Percentiles rank a stretch among this genome's conserved stretches.
Evolutionary conservation across 2,888 invertebrate species (phyloP).

Genomic region (Graphium colonna): DNA sequence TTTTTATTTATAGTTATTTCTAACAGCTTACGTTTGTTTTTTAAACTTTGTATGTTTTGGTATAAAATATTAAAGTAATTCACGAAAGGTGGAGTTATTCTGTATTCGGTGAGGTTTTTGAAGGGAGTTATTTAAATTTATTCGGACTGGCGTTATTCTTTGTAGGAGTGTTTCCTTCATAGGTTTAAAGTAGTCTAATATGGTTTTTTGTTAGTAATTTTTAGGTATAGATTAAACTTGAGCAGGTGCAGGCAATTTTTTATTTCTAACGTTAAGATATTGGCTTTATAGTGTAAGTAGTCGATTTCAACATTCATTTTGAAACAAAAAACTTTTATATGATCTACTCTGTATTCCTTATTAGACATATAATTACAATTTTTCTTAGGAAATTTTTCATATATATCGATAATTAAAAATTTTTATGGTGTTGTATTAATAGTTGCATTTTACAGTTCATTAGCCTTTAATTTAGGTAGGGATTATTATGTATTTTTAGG

Average conservation of each 20-base stretch:
- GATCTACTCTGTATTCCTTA: background rate
- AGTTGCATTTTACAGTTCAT: background rate
- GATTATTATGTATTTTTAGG: too few relatives aligned
- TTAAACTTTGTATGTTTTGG: background rate
- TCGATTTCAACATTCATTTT: background rate
- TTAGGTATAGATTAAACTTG: background rate
- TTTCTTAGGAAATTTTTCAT: background rate
- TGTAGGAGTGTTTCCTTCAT: background rate
- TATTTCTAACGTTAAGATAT: too few relatives aligned
- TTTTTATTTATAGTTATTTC: conserved; percentile 1
- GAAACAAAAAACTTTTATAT: background rate
- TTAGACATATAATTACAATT: background rate
- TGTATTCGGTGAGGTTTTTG: background rate
- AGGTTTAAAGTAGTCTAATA: background rate
- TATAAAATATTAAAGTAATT: background rate
- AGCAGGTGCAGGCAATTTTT: background rate
- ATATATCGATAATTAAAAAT: background rate
- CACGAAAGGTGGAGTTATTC: background rate
- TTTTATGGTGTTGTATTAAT: background rate
- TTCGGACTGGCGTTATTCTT: background rate
- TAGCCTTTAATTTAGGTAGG: background rate
- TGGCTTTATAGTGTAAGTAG: background rate
- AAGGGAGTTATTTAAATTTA: background rate
- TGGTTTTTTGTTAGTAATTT: background rate
- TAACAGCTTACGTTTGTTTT: background rate